phyloP scores from a whole-genome alignment of 2,888 invertebrate species.

The Trissoscelio sp. region DNA sequence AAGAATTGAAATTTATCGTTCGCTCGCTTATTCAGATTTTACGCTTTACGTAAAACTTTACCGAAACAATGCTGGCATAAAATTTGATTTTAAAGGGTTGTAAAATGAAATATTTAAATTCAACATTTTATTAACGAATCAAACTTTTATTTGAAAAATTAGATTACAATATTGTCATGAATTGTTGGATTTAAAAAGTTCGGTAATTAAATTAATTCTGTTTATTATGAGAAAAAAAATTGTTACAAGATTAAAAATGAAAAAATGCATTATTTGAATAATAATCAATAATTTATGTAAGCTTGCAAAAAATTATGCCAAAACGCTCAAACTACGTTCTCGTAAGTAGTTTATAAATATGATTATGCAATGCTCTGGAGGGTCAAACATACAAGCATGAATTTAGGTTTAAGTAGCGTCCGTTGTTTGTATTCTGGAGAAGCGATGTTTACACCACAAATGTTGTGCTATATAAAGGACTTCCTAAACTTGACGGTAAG shows the following conservation, averaged over 20 bases:
- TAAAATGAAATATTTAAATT: no score
- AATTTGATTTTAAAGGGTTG: not conserved
- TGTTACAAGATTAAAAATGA: no score
- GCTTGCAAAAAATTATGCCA: no score
- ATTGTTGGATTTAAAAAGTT: no score
- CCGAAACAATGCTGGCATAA: not conserved
- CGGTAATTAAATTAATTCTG: no score
- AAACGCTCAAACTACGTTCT: no score
- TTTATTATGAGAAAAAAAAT: no score
- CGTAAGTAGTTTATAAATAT: slow-evolving; percentile 11
- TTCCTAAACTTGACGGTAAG: slow-evolving; percentile 54
- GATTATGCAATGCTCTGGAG: slow-evolving; percentile 20
- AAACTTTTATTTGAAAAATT: not conserved
- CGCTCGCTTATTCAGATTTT: slow-evolving; percentile 16
- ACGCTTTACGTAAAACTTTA: not conserved
- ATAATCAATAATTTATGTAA: no score
- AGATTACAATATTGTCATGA: no score
- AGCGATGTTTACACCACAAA: slow-evolving; percentile 53
- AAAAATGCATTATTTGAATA: no score
- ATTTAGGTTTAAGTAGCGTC: slow-evolving; percentile 47
- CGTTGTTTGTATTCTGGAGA: slow-evolving; percentile 46
- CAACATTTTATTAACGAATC: not conserved
- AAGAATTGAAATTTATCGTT: slow-evolving; percentile 44
- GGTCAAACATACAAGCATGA: slow-evolving; percentile 46
- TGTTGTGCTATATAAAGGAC: slow-evolving; percentile 47